Percentiles rank a stretch among this genome's conserved stretches.
Evolutionary conservation across 2,113 vertebrate species (phyloP).

Genomic region (Alces alces): DNA sequence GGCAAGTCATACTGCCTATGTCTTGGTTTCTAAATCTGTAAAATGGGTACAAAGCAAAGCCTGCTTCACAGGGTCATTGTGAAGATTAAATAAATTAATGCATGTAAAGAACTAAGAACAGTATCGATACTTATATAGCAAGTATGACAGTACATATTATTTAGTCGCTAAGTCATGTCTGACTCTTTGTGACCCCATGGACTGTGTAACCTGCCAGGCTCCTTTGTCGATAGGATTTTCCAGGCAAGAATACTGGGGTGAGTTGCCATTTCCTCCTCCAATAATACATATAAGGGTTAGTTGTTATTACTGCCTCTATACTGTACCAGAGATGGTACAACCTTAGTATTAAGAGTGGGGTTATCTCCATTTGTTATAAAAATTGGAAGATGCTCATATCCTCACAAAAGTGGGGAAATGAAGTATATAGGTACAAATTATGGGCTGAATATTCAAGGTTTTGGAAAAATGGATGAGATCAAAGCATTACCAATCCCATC

Average conservation of each 20-base stretch:
- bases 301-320: not conserved
- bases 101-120: not conserved
- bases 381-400: not conserved
- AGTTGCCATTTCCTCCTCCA: not conserved
- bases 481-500: not conserved
- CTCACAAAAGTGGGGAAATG: not conserved
- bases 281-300: not conserved
- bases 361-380: not conserved
- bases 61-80: not conserved
- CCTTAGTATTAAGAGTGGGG: not conserved
- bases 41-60: not conserved
- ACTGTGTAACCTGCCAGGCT: not conserved
- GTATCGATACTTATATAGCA: not conserved
- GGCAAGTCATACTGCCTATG: not conserved
- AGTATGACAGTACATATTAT: not conserved
- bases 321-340: not conserved
- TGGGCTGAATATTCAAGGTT: not conserved
- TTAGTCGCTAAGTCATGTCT: not conserved
- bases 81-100: not conserved
- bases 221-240: not conserved
- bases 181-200: not conserved
- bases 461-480: not conserved
- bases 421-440: not conserved
- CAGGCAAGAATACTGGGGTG: not conserved
- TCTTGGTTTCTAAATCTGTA: not conserved